Base-by-base conservation (phyloP, 2,113 vertebrate species). In the Rhadina sibilatrix region DNA sequence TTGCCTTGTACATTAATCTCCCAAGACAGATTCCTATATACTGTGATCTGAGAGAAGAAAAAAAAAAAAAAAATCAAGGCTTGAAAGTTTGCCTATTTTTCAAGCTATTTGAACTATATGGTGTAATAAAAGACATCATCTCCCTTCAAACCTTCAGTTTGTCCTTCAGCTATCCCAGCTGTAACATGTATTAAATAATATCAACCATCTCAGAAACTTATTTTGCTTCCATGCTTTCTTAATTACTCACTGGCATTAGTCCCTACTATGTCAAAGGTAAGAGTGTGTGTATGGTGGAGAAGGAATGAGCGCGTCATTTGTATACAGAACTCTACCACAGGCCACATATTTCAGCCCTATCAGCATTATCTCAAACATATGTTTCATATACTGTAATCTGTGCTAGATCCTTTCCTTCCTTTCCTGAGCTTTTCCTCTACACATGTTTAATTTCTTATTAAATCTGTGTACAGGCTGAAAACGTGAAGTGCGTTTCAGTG, bases 341-440 rank as follows among this genome's bases (percentile, higher is more conserved):
- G 44, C 77, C 83, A 66, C 74, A 71, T 69, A 59, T 37, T 89
- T 91, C 76, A 76, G 69, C 50, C 63, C 5, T 70, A 96, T 77
- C 87, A 84, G 86, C 79, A 66, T 81, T 69, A 96, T 89, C 93
- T 93, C 78, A 49, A 92, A 83, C 87, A 95, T 42, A 37, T 88
- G 80, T 44, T 94, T 83, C 60, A 49, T 37, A 87, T 63, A 84
- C 40, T 10, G 10, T 85, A 84, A 96, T 96, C 93, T 91, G 61
- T 71, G 60, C 85, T 92, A 88, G 66, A 95, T 64, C 91, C 91
- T 95, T 94, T 94, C 91, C 93, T 92, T 93, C 94, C 93, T 84
- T 91, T 46, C 86, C 86, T 33, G 57, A 84, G 63, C 74, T 89
- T 84, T 93, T 61, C 70, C 80, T 76, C 89, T 65, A 57, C 52